Evolutionary conservation across 2,888 invertebrate genomes (phyloP).

Genomic region (Torymus auratus): DNA sequence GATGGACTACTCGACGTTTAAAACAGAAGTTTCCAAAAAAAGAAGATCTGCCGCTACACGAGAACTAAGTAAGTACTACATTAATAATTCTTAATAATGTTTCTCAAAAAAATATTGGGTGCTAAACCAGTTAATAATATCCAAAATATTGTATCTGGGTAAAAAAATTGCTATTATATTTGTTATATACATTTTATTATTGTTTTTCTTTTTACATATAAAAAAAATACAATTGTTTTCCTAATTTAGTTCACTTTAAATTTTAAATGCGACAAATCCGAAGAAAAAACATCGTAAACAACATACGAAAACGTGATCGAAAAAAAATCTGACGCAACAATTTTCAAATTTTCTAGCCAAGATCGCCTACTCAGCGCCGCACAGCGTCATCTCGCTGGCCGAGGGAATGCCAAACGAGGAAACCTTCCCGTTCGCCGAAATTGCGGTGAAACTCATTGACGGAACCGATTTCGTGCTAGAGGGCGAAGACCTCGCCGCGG

Average conservation of each 20-base stretch:
- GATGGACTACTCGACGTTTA: conserved; percentile 78
- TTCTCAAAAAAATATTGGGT: neutral
- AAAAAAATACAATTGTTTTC: neutral
- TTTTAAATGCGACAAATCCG: too few relatives aligned
- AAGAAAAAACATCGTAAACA: neutral
- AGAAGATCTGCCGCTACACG: conserved; percentile 78
- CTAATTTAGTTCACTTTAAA: too few relatives aligned
- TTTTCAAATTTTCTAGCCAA: conserved; percentile 74
- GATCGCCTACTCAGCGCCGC: conserved; percentile 77
- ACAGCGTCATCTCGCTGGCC: conserved; percentile 81
- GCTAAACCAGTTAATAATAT: too few relatives aligned
- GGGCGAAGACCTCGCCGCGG: conserved; percentile 81
- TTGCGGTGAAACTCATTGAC: conserved; percentile 80
- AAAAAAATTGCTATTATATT: too few relatives aligned
- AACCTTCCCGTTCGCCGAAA: conserved; percentile 83
- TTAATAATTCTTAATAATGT: neutral
- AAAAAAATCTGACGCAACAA: too few relatives aligned
- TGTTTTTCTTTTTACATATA: neutral
- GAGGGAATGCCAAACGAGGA: conserved; percentile 87
- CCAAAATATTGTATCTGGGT: too few relatives aligned
- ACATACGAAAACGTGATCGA: neutral
- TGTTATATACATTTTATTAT: too few relatives aligned
- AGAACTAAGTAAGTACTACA: conserved; percentile 78
- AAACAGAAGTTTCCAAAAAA: conserved; percentile 76
- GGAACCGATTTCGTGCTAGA: conserved; percentile 79